Evolutionary conservation across 1,140 invertebrate species (phyloP).

Genomic region (Drosophila sturtevanti): DNA sequence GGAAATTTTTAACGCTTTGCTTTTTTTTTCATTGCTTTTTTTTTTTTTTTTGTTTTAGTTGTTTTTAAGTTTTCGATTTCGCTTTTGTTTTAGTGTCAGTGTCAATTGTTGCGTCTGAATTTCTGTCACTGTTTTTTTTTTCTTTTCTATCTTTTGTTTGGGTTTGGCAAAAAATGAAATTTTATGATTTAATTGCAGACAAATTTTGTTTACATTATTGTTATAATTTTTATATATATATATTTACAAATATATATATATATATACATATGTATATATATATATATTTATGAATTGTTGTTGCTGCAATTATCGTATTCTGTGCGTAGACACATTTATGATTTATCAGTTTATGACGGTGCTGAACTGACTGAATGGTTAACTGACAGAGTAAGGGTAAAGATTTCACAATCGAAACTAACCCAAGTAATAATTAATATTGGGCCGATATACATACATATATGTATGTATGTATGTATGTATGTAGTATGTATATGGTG

Average conservation of each 20-base stretch:
- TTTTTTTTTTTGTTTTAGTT: slow-evolving; percentile 1
- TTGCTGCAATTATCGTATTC: slow-evolving; percentile 64
- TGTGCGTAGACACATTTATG: slow-evolving; percentile 66
- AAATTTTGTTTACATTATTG: slow-evolving; percentile 58
- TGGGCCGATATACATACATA: not conserved
- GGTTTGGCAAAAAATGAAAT: slow-evolving; percentile 57
- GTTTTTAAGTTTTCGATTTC: not conserved
- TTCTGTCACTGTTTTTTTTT: not conserved
- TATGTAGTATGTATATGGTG: slow-evolving; percentile 10
- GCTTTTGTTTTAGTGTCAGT: slow-evolving; percentile 62
- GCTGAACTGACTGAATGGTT: slow-evolving; percentile 2
- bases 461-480: too few relatives aligned
- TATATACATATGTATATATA: not conserved
- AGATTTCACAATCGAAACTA: slow-evolving; percentile 67
- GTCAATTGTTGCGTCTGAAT: slow-evolving; percentile 49
- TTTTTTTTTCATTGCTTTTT: slow-evolving; percentile 11
- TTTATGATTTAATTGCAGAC: slow-evolving; percentile 65
- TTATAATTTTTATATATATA: slow-evolving; percentile 25
- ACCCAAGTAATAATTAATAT: slow-evolving; percentile 70
- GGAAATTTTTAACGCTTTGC: slow-evolving; percentile 49
- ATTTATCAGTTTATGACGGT: slow-evolving; percentile 52
- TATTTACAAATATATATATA: slow-evolving; percentile 6
- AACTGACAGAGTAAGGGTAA: slow-evolving; percentile 35
- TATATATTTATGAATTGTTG: not conserved
- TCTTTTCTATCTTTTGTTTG: slow-evolving; percentile 35